Base-by-base conservation (phyloP, 2,113 vertebrate species). In the Oreochromis spilurus region DNA sequence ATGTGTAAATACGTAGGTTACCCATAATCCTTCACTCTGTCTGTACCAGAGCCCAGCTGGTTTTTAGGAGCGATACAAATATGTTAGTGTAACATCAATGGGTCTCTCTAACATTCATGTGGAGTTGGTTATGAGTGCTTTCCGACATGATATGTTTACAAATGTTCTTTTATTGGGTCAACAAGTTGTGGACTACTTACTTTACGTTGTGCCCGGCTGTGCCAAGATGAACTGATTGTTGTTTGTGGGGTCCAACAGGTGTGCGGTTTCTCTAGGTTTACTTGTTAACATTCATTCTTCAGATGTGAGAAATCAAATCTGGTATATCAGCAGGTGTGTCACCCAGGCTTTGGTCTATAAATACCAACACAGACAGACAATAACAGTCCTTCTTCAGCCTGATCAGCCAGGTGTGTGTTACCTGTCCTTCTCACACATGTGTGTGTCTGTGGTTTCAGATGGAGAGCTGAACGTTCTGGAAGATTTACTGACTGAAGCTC, bases 401-500 rank as follows among this genome's bases (percentile, higher is more conserved):
- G 21, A 67, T 17, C 36, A 24, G 34, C 53, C 53, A 80, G n/a
- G 53, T 10, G 81, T 36, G 31, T 2, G 4, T 50, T 24, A 26
- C n/a, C n/a, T 38, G 45, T 19, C 24, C 40, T 13, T n/a, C 29
- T 10, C 10, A 54, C 48, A n/a, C 4, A 0, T 8, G 2, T 14
- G 16, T 55, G 6, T 11, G 3, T 13, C 2, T 9, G 14, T 34
- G 3, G 24, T 91, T 96, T 84, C 92, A 99, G 98, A 99, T 87
- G 98, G 99, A 88, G 99, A 99, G 87, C 95, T 99, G 34, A 99
- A 98, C 45, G 99, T 99, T 85, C 94, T 99, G 84, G 98, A 99
- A 95, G 98, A 99, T 93, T 97, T 99, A 93, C 96, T 99, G 94
- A 99, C 99, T 79, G 99, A 99, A 96, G 98, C 98, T 84, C 99